Evolutionary conservation across 2,888 invertebrate genomes (phyloP), one percentile per base, ranked within the genome.

Genomic region (Mythimna albipuncta): DNA sequence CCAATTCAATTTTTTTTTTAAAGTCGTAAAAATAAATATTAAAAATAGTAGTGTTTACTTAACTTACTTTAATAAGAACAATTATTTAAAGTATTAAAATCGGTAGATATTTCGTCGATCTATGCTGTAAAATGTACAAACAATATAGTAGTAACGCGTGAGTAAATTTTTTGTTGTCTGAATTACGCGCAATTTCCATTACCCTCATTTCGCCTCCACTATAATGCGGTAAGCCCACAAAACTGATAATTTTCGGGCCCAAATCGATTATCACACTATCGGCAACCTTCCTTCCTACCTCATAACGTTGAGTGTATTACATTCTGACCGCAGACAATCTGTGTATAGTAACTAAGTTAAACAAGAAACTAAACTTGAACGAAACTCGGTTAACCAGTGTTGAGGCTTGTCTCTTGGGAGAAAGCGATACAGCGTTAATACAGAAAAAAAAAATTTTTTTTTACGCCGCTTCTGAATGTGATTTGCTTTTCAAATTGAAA

Each of bases 271-370:
- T 32, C 55, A 62, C 61, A 19, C 21, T 41, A 62, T 57, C 11
- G 16, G 3, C 26, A 50, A 64, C 47, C 54, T 52, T 44, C 44
- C 9, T 71, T 75, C 55, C 7, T 64, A 67, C 44, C 70, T 77
- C 63, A 2, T n/a, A 13, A 13, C 32, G 44, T 61, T 41, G 58
- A 77, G 75, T 79, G 66, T 81, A 85, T 83, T 79, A 85, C 73
- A 69, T 58, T 68, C 50, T 64, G 52, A 65, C 82, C 79, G 50
- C 79, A 75, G 82, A 85, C 86, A 85, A 84, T 83, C 86, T 79
- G 72, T 76, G 70, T 79, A 68, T 72, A 79, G 73, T 72, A 81
- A 85, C 82, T 76, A 85, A 85, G 86, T 85, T 85, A 79, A 59
- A 65, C 70, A 75, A 82, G 75, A 84, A 81, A 66, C 84, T 63